Base-by-base conservation (phyloP, 2,113 vertebrate species). In the Anguilla japonica region DNA sequence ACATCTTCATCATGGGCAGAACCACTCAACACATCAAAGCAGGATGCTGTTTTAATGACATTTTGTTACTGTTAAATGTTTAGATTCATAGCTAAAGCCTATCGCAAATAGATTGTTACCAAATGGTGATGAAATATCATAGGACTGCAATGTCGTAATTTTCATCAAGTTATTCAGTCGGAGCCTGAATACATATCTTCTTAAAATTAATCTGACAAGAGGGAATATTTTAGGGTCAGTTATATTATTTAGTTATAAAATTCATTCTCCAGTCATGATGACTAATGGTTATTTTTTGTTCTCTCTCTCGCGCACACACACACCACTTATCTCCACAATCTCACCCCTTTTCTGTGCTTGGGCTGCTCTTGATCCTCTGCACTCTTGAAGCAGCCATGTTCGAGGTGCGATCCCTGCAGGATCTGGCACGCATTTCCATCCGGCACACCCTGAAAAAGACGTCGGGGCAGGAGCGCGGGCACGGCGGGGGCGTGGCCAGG, bases 401-500 rank as follows among this genome's bases (percentile, higher is more conserved):
- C 81, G 96, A 96, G 2, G 97, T 98, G 0, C 97, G 97, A 84
- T 95, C 97, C 18, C 93, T 99, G 3, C 98, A 99, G 93, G 98
- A 99, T 83, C 93, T 99, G 90, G 93, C 97, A 3, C 97, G 98
- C 9, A 96, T 99, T 9, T 95, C 96, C 90, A 99, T 99, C 94
- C 97, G 98, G 0, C 95, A 97, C 90, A 96, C 97, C 78, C 96
- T 99, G 20, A 96, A 97, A 63, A 96, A 94, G 86, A 91, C 94
- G 34, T 93, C 96, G 89, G 85, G 89, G 90, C 63, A 0, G 34
- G 75, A 84, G 81, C 46, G 88, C 85, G 91, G 84, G 0, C 91
- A 94, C 0, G 91, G 56, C 0, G 91, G 85, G 86, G 92, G 1
- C 92, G 97, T 93, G 89, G 90, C 87, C 0, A 81, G 85, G 90